Conservation (phyloP, 2,113 vertebrate genomes). For the Bujurquina vittata region DNA sequence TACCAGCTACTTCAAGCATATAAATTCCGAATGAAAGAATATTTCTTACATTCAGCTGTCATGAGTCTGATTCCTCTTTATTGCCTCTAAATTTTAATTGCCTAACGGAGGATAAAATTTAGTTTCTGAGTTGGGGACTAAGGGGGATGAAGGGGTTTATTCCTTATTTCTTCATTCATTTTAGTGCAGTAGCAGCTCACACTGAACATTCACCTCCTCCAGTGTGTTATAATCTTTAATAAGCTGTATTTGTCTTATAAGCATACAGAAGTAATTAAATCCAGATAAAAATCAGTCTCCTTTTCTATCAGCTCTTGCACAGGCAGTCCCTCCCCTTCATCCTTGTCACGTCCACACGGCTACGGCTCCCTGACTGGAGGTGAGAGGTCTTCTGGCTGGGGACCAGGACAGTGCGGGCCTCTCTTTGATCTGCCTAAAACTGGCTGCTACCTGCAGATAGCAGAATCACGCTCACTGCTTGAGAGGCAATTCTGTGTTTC, state of each 20-base stretch:
- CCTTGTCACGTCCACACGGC: constrained; percentile 69
- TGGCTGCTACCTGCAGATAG: constrained; percentile 62
- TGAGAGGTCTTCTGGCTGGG: constrained; percentile 72
- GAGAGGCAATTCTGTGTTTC: constrained; percentile 7
- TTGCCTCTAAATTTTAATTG: not conserved
- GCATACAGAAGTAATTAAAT: not conserved
- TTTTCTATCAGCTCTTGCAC: constrained; percentile 9
- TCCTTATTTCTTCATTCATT: not conserved
- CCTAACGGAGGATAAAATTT: not conserved
- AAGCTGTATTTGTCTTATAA: not conserved
- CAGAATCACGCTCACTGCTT: constrained; percentile 6
- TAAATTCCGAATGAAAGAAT: not conserved
- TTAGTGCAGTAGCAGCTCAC: not conserved
- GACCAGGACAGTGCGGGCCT: constrained; percentile 58
- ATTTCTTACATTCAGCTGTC: not conserved
- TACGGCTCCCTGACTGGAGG: constrained; percentile 44
- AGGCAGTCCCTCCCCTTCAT: constrained; percentile 1
- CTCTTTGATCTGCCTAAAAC: constrained; percentile 54
- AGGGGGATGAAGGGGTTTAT: not conserved
- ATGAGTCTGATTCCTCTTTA: not conserved
- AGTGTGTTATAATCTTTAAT: not conserved
- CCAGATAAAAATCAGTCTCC: not conserved
- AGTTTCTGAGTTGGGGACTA: not conserved
- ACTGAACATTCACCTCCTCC: not conserved
- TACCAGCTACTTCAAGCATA: not conserved